Percentiles rank a stretch among this genome's conserved stretches.
These are phyloP conservation scores for Bolinopsis microptera DNA, from an alignment of 37 sponge, comb jelly and placozoan species.

Conservation along the genomic window DNA sequence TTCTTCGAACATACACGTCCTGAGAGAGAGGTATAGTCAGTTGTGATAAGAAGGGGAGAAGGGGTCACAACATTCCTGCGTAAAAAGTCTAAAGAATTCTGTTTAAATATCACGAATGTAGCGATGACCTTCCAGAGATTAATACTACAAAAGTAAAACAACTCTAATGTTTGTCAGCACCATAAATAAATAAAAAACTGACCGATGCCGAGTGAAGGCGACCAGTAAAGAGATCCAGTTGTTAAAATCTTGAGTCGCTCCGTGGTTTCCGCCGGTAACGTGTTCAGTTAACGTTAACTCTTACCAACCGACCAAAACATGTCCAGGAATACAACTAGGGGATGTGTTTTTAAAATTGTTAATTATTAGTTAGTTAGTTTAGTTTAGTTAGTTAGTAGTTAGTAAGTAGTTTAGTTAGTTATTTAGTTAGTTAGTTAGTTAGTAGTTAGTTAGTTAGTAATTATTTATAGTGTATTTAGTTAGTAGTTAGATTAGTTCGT, in stretches of 20 bases:
- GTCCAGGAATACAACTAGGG: slow-evolving; percentile 89
- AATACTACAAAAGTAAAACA: neutral
- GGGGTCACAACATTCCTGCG: neutral
- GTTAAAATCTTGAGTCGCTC: slow-evolving; percentile 84
- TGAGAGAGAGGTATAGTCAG: neutral
- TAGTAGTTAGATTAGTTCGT: neutral
- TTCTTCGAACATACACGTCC: slow-evolving; percentile 91
- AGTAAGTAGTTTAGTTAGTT: no score
- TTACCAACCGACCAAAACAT: slow-evolving; percentile 81
- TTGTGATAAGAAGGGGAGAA: neutral
- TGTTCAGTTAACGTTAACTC: slow-evolving; percentile 77
- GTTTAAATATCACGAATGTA: no score
- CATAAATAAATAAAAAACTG: neutral
- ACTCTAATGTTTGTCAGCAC: neutral
- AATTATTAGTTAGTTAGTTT: neutral
- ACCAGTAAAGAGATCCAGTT: slow-evolving; percentile 79
- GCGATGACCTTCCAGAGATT: no score
- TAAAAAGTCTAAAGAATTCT: no score
- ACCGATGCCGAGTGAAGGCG: slow-evolving; percentile 48
- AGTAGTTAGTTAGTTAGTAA: no score
- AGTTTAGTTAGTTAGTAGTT: neutral
- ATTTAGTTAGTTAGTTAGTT: no score
- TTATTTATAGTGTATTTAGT: neutral
- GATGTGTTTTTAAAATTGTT: neutral
- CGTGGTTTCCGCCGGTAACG: slow-evolving; percentile 75